Evolutionary conservation across 2,797 vertebrate species (phyloP).

Genomic region (Bryconaethiops microstoma): DNA sequence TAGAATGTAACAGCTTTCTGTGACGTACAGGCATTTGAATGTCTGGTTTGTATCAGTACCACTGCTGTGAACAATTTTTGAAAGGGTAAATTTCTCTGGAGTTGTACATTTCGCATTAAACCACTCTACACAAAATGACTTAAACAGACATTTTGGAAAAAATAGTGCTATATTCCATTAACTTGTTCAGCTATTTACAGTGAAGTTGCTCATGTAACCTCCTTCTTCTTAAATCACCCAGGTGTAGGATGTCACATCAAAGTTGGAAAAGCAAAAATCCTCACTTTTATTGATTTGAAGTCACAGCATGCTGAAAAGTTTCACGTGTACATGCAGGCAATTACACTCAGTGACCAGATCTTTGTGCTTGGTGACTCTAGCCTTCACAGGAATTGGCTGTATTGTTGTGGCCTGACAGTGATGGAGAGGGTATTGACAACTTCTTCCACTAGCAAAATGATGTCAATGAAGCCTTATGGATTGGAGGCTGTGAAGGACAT

Average conservation of each 20-base stretch:
- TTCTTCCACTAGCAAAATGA: constrained; percentile 55
- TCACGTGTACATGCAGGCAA: constrained; percentile 44
- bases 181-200: constrained; percentile 3
- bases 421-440: constrained; percentile 64
- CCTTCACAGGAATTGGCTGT: background rate
- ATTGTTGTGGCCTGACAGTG: constrained; percentile 51
- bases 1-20: too few relatives aligned
- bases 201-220: background rate
- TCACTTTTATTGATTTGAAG: constrained; percentile 24
- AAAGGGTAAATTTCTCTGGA: too few relatives aligned
- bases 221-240: background rate
- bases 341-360: constrained; percentile 27
- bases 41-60: too few relatives aligned
- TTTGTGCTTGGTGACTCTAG: constrained; percentile 21
- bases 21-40: too few relatives aligned
- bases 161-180: too few relatives aligned
- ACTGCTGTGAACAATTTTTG: too few relatives aligned
- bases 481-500: constrained; percentile 53
- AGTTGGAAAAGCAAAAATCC: background rate
- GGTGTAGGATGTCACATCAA: constrained; percentile 3
- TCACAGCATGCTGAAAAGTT: background rate
- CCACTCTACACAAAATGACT: too few relatives aligned
- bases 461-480: constrained; percentile 66
- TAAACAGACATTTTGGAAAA: too few relatives aligned
- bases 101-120: too few relatives aligned